phyloP scores from a whole-genome alignment of 2,888 invertebrate species.

The Aspidiotus destructor region DNA sequence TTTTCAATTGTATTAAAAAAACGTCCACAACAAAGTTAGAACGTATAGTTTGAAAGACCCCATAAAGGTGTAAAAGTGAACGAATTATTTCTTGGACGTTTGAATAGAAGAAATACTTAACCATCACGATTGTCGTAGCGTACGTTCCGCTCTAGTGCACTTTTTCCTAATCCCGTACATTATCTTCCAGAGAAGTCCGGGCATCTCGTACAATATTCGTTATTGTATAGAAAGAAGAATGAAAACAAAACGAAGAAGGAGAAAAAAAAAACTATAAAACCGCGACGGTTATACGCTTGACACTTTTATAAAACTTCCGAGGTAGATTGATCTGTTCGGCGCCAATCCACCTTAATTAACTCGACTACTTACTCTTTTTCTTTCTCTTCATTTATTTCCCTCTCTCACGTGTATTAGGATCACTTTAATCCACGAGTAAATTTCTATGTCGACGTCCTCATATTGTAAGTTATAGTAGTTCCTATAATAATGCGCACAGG shows the following conservation, averaged over 20 bases:
- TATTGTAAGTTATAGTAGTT: too few relatives aligned
- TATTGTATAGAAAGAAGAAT: background rate
- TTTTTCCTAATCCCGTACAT: background rate
- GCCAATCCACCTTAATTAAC: conserved; percentile 28
- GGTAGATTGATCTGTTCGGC: conserved; percentile 30
- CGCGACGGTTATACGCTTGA: conserved; percentile 18
- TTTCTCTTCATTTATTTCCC: background rate
- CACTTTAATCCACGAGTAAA: too few relatives aligned
- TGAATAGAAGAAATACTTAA: too few relatives aligned
- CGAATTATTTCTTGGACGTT: too few relatives aligned
- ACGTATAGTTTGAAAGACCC: too few relatives aligned
- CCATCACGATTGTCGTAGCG: too few relatives aligned
- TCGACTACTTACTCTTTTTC: conserved; percentile 16
- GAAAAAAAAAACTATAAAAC: conserved; percentile 17
- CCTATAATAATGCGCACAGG: too few relatives aligned
- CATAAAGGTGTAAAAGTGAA: too few relatives aligned
- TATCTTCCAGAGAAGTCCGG: background rate
- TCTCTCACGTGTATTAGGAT: too few relatives aligned
- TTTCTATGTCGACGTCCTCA: too few relatives aligned
- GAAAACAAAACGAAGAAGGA: background rate
- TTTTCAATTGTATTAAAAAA: too few relatives aligned
- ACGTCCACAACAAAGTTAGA: too few relatives aligned
- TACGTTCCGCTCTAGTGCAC: background rate
- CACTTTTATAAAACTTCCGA: conserved; percentile 24
- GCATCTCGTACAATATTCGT: background rate